phyloP scores from a whole-genome alignment of 1,140 invertebrate genomes.

The Drosophila arizonae region DNA sequence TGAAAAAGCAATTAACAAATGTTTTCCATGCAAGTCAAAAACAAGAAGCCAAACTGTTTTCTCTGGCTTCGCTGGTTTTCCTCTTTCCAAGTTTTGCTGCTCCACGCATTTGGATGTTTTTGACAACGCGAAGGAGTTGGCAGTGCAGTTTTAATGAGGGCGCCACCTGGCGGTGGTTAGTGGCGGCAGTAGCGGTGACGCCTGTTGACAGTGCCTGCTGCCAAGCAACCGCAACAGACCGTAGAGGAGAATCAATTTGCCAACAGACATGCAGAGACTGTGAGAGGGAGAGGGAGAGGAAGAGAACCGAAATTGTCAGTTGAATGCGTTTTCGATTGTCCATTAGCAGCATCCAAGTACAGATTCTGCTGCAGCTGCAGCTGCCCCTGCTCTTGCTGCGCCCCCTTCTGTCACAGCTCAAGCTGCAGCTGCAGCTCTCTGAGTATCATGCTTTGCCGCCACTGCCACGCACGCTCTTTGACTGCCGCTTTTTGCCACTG shows the following conservation, averaged over 20 bases:
- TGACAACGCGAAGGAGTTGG: slow-evolving; percentile 49
- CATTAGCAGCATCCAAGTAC: slow-evolving; percentile 60
- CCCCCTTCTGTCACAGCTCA: too few species aligned
- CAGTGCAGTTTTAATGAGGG: slow-evolving; percentile 69
- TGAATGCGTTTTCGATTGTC: slow-evolving; percentile 80
- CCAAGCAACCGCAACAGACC: slow-evolving; percentile 58
- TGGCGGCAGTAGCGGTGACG: slow-evolving; percentile 16
- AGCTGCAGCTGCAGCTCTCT: slow-evolving; percentile 11
- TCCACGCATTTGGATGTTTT: slow-evolving; percentile 46
- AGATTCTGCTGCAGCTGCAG: not conserved
- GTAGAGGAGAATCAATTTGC: slow-evolving; percentile 71
- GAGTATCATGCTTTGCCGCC: slow-evolving; percentile 34
- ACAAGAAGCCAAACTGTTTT: slow-evolving; percentile 22
- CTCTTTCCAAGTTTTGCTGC: slow-evolving; percentile 8
- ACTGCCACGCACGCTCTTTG: not conserved
- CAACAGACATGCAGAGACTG: slow-evolving; percentile 2
- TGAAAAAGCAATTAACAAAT: slow-evolving; percentile 73
- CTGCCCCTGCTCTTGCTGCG: not conserved
- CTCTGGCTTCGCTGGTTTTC: slow-evolving; percentile 6
- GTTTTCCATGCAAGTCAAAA: slow-evolving; percentile 47
- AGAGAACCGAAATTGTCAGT: slow-evolving; percentile 73
- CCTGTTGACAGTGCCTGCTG: slow-evolving; percentile 49
- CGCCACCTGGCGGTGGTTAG: slow-evolving; percentile 55
- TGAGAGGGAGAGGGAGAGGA: slow-evolving; percentile 29
- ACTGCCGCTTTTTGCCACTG: slow-evolving; percentile 39